These are phyloP conservation scores for Turdus rufiventris DNA, from an alignment of 2,113 vertebrate genomes.

Conservation along the genomic window DNA sequence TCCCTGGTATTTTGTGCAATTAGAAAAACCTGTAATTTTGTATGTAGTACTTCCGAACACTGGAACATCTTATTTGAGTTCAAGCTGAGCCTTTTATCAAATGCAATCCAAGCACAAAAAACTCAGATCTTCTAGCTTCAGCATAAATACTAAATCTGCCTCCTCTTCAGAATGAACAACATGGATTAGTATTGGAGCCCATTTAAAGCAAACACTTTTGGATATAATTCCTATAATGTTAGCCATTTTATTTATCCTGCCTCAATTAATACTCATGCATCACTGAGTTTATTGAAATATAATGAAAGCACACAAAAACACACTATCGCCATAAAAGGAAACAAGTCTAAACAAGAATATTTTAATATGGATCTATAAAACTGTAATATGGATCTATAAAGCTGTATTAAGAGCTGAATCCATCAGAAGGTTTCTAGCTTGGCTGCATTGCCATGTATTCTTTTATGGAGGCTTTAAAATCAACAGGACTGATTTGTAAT, in stretches of 20 bases:
- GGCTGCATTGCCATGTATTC: neutral
- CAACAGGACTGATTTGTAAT: neutral
- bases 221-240: neutral
- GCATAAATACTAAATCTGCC: neutral
- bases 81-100: neutral
- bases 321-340: neutral
- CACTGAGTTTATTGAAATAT: neutral
- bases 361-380: neutral
- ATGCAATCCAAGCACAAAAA: neutral
- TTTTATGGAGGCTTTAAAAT: neutral
- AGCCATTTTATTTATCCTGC: neutral
- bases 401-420: neutral
- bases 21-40: slow-evolving; percentile 28
- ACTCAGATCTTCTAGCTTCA: neutral
- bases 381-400: neutral
- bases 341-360: neutral
- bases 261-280: neutral
- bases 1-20: neutral
- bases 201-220: neutral
- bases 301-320: neutral
- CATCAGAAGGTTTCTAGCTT: neutral
- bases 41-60: neutral
- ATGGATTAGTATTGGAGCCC: neutral
- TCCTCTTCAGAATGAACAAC: neutral
- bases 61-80: neutral